These are phyloP conservation scores for Eupithecia pulchellata DNA, from an alignment of 2,888 invertebrate genomes.

Conservation along the genomic window DNA sequence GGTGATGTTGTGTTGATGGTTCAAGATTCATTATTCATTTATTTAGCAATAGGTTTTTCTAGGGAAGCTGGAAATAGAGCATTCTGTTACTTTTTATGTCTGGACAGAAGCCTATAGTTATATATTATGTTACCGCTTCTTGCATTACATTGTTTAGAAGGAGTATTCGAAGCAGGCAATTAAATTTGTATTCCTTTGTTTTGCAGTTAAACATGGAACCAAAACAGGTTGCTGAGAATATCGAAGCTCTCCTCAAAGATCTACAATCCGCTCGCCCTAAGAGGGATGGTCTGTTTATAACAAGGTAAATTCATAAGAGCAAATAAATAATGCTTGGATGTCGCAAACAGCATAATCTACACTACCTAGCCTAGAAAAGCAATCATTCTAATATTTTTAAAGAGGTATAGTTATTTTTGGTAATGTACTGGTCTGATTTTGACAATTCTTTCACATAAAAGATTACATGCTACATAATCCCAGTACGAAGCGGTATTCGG, in stretches of 20 bases:
- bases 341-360: no score
- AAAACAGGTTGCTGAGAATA: constrained; percentile 89
- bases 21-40: no score
- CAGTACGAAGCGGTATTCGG: not conserved
- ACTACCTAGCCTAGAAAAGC: no score
- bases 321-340: not conserved
- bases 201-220: constrained; percentile 90
- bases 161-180: not conserved
- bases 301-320: constrained; percentile 72
- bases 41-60: no score
- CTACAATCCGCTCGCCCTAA: constrained; percentile 88
- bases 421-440: not conserved
- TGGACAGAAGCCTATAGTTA: no score
- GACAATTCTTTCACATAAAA: not conserved
- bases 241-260: constrained; percentile 87
- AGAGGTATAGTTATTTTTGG: no score
- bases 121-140: no score
- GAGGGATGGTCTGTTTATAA: constrained; percentile 89
- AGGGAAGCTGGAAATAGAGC: no score
- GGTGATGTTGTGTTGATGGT: no score
- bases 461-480: not conserved
- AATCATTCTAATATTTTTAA: no score
- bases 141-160: no score
- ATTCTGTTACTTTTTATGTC: no score
- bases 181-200: constrained; percentile 6